These are phyloP conservation scores for Brachionichthys hirsutus DNA, from an alignment of 2,113 vertebrate species.

Conservation along the genomic window DNA sequence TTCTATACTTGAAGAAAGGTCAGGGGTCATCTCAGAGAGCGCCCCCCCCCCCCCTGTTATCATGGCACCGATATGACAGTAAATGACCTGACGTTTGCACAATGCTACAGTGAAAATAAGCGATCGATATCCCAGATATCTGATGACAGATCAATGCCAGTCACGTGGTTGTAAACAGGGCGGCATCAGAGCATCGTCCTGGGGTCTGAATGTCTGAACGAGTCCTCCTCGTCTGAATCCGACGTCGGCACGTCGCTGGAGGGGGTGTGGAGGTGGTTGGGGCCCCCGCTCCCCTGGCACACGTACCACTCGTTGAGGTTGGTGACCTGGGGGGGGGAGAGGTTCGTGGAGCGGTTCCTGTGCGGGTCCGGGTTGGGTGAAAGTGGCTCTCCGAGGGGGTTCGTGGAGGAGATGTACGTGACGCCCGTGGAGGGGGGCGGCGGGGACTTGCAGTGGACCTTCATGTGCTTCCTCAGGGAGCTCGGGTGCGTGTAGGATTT, in stretches of 20 bases:
- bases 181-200: constrained; percentile 88
- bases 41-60: no score
- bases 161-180: constrained; percentile 43
- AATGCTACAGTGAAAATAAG: constrained; percentile 25
- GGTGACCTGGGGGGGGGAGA: constrained; percentile 93
- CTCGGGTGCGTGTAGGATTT: constrained; percentile 98
- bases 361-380: constrained; percentile 80
- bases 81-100: background rate
- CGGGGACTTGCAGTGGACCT: constrained; percentile 96
- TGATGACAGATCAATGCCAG: constrained; percentile 22
- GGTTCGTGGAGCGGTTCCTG: constrained; percentile 80
- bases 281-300: constrained; percentile 87
- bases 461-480: constrained; percentile 97
- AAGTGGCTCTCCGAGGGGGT: constrained; percentile 80
- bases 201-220: constrained; percentile 84
- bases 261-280: constrained; percentile 87
- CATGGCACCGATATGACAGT: no score
- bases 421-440: constrained; percentile 83
- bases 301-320: constrained; percentile 99
- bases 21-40: no score
- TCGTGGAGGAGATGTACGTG: constrained; percentile 80
- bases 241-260: constrained; percentile 89
- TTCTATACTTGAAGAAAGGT: background rate
- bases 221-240: constrained; percentile 88
- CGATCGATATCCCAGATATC: constrained; percentile 30